Evolutionary conservation across 2,888 invertebrate species (phyloP).

Genomic region (Agonopterix alstromeriana): DNA sequence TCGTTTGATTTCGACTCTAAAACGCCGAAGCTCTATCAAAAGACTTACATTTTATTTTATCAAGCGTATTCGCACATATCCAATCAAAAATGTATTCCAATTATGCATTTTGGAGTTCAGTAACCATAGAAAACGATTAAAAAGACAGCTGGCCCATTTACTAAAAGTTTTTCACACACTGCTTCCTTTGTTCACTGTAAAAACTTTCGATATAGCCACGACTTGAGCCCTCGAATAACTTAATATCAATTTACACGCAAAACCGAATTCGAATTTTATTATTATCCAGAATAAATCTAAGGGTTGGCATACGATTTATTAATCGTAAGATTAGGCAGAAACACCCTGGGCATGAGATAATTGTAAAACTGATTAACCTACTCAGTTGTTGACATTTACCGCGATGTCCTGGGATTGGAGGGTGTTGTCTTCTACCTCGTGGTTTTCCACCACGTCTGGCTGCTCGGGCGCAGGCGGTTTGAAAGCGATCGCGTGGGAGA

Average conservation of each 20-base stretch:
- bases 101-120: too few relatives aligned
- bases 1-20: too few relatives aligned
- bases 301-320: neutral
- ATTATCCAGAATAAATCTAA: neutral
- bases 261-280: neutral
- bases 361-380: neutral
- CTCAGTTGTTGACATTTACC: conserved; percentile 34
- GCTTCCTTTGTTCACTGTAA: neutral
- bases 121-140: too few relatives aligned
- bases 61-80: too few relatives aligned
- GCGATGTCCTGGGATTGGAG: conserved; percentile 41
- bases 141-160: too few relatives aligned
- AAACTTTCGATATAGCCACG: neutral
- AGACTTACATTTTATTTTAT: too few relatives aligned
- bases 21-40: too few relatives aligned
- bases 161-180: too few relatives aligned
- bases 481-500: conserved; percentile 89
- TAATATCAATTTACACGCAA: neutral
- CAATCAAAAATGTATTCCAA: too few relatives aligned
- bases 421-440: conserved; percentile 14
- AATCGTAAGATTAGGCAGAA: neutral
- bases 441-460: conserved; percentile 16
- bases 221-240: neutral
- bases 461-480: conserved; percentile 44
- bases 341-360: neutral